A percentile compares a stretch with the other conserved stretches of the same genome.
These are phyloP conservation scores for Lepidocyrtinus sp. DNA, from an alignment of 2,888 invertebrate species.

Conservation along the genomic window DNA sequence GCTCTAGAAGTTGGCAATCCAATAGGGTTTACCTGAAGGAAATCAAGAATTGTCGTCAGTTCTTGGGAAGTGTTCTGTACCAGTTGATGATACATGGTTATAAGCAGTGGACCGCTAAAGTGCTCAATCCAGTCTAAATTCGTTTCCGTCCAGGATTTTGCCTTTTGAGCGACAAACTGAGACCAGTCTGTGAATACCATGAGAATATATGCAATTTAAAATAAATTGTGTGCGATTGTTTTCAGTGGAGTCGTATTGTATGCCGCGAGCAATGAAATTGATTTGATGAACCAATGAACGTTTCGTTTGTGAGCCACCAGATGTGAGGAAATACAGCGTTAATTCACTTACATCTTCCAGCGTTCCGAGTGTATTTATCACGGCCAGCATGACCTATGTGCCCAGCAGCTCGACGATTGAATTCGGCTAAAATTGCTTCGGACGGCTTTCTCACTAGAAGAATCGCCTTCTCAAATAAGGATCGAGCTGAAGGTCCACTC, in stretches of 20 bases:
- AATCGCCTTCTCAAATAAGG: constrained; percentile 79
- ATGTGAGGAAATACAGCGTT: no score
- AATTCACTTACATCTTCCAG: constrained; percentile 76
- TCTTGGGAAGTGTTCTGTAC: constrained; percentile 76
- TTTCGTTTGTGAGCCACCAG: no score
- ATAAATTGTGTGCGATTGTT: no score
- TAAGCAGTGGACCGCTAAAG: constrained; percentile 80
- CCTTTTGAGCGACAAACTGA: constrained; percentile 79
- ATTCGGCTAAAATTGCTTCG: constrained; percentile 84
- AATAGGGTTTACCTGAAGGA: constrained; percentile 69
- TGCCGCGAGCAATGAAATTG: no score
- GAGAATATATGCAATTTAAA: no score
- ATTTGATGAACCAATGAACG: no score
- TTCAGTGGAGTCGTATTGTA: no score
- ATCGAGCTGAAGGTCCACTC: constrained; percentile 77
- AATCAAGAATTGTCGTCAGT: constrained; percentile 76
- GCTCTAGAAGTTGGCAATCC: no score
- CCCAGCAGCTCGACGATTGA: constrained; percentile 85
- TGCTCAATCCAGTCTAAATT: constrained; percentile 81
- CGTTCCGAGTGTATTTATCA: constrained; percentile 78
- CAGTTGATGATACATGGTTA: constrained; percentile 81
- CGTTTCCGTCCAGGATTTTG: constrained; percentile 80
- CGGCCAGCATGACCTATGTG: constrained; percentile 84
- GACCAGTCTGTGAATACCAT: constrained; percentile 85
- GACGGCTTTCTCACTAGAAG: constrained; percentile 82